Percentiles rank a stretch among this genome's conserved stretches.
These are phyloP conservation scores for Antheraea mylitta DNA, from an alignment of 1,140 invertebrate genomes.

Conservation along the genomic window DNA sequence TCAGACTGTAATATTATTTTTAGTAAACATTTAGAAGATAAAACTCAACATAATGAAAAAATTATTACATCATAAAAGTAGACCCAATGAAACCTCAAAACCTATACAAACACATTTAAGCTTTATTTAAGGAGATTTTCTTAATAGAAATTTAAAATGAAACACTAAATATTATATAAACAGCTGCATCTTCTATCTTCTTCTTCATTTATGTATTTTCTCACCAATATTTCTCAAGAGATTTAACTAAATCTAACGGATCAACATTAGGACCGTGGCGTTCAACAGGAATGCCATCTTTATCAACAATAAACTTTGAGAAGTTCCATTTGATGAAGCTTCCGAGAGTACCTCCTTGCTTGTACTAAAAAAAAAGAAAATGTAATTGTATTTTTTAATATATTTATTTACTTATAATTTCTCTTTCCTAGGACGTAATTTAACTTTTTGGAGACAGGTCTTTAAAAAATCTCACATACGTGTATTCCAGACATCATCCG, in stretches of 20 bases:
- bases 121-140: too few species aligned
- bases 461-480: too few species aligned
- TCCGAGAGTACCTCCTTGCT: conserved; percentile 87
- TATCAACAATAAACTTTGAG: conserved; percentile 96
- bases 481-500: too few species aligned
- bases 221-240: conserved; percentile 85
- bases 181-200: neutral
- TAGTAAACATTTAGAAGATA: too few species aligned
- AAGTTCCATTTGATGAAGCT: conserved; percentile 98
- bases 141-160: too few species aligned
- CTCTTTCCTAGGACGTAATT: too few species aligned
- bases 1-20: too few species aligned
- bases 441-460: too few species aligned
- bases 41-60: too few species aligned
- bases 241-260: conserved; percentile 84
- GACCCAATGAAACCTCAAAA: too few species aligned
- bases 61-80: too few species aligned
- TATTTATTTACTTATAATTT: neutral
- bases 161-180: neutral
- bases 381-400: neutral
- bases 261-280: conserved; percentile 89
- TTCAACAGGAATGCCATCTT: conserved; percentile 91
- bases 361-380: conserved; percentile 70
- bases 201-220: neutral
- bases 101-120: too few species aligned